Base-by-base conservation (phyloP, 2,113 vertebrate species). In the Pseudorectes ferrugineus region DNA sequence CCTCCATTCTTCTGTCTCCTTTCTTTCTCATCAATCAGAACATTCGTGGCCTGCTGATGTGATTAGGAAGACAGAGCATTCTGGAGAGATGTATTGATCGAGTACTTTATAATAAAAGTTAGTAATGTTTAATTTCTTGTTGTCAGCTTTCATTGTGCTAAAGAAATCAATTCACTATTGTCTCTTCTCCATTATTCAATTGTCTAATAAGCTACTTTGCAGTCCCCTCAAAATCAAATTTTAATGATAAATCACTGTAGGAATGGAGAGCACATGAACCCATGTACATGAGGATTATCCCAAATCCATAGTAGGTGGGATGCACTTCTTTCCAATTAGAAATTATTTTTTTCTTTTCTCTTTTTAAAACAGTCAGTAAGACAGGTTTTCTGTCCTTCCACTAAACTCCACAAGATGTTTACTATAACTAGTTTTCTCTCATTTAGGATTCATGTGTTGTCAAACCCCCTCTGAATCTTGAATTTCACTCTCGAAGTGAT, bases 161-260 rank as follows among this genome's bases (percentile, higher is more conserved):
- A 90, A 92, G 80, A 95, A 97, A 95, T 96, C 90, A 85, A 94
- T 96, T 91, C 36, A 25, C 62, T 85, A 22, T 94, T 79, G 86
- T 94, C 82, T 88, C 48, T 83, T 93, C 79, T 89, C 88, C 70
- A 62, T 96, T 85, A 92, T 68, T 96, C 80, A 85, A 40, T 88
- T 89, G 40, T 80, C 86, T 95, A 96, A 96, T 92, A 54, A 96
- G 85, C 73, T 95, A 46, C 62, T 79, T 93, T 91, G 68, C 63
- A 96, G 77, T 94, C 66, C 59, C 52, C 59, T 95, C 66, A 87
- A 79, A 84, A 85, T 89, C 54, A 65, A 67, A 91, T 87, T 93
- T 55, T 92, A 70, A 36, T 90, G 66, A 89, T 87, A 78, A 92
- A 92, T 95, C 35, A 24, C n/a, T 80, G n/a, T 31, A 70, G 48